Evolutionary conservation across 2,797 vertebrate species (phyloP).

Genomic region (Helicolenus hilgendorfi): DNA sequence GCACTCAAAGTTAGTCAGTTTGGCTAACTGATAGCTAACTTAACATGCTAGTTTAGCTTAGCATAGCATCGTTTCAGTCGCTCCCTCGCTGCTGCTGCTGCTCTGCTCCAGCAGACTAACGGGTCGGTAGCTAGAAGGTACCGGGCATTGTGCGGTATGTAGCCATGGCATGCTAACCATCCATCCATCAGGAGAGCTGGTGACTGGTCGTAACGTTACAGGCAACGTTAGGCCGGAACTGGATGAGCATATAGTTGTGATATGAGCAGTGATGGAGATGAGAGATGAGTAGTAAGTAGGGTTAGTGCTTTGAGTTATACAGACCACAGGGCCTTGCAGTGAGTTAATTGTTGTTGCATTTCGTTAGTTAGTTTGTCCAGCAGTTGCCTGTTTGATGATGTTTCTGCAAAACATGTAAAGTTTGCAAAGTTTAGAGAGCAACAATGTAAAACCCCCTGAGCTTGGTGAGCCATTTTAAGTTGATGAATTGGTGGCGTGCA

Average conservation of each 20-base stretch:
- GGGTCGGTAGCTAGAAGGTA: constrained; percentile 32
- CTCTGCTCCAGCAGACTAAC: constrained; percentile 30
- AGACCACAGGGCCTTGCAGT: constrained; percentile 39
- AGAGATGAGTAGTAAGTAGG: background rate
- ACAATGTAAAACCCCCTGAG: constrained; percentile 63
- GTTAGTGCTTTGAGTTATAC: background rate
- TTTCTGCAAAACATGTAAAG: constrained; percentile 36
- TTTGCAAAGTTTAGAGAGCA: constrained; percentile 8
- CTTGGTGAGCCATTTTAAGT: constrained; percentile 16
- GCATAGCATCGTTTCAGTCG: background rate
- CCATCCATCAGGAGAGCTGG: constrained; percentile 39
- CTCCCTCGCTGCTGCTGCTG: constrained; percentile 26
- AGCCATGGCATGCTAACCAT: constrained; percentile 62
- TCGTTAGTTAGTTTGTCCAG: constrained; percentile 9
- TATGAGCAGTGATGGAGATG: background rate
- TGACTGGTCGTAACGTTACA: constrained; percentile 14
- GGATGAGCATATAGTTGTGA: background rate
- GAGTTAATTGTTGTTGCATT: background rate
- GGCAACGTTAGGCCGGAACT: background rate
- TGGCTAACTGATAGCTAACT: background rate
- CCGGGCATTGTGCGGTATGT: constrained; percentile 76
- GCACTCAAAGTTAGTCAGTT: background rate
- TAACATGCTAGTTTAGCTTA: background rate
- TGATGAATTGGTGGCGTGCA: constrained; percentile 15
- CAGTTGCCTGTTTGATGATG: background rate